These are phyloP conservation scores for Alauda arvensis DNA, from an alignment of 2,797 vertebrate genomes.

Conservation along the genomic window DNA sequence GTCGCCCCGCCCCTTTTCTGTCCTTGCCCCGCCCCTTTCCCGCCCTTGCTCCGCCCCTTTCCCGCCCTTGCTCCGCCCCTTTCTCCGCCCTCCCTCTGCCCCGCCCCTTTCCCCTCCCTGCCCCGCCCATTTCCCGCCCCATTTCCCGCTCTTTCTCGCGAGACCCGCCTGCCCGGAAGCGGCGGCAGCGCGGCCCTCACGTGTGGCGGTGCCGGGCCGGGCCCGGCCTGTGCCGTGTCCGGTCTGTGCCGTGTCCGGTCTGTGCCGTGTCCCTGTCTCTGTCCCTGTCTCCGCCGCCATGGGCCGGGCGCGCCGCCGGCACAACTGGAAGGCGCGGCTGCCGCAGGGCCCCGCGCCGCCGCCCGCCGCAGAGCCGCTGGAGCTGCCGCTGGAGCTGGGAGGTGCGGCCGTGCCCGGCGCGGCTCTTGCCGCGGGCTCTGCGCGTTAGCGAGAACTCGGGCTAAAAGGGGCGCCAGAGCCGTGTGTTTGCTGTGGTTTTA, in stretches of 20 bases:
- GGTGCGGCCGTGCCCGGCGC: not conserved
- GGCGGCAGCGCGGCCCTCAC: not conserved
- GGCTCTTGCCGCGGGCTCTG: fast-evolving
- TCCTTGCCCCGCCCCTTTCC: too few species aligned
- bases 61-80: too few species aligned
- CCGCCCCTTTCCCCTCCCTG: too few species aligned
- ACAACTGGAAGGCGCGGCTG: conserved; percentile 84
- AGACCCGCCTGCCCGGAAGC: not conserved
- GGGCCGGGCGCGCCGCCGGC: conserved; percentile 79
- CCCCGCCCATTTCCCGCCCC: too few species aligned
- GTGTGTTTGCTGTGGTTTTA: fast-evolving
- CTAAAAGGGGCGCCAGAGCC: fast-evolving
- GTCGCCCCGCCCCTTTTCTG: not conserved
- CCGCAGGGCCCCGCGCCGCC: not conserved
- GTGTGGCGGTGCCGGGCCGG: not conserved
- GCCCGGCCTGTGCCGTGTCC: too few species aligned
- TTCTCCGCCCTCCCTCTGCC: too few species aligned
- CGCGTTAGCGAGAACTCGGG: fast-evolving
- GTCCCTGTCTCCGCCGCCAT: conserved; percentile 35
- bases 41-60: too few species aligned
- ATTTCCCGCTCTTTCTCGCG: not conserved
- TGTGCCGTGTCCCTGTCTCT: too few species aligned
- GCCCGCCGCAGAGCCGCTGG: not conserved
- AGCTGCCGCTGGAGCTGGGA: conserved; percentile 30
- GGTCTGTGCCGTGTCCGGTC: too few species aligned